These are phyloP conservation scores for Vannuccia rotundouncinata DNA, from an alignment of 2,888 invertebrate species.

Conservation along the genomic window DNA sequence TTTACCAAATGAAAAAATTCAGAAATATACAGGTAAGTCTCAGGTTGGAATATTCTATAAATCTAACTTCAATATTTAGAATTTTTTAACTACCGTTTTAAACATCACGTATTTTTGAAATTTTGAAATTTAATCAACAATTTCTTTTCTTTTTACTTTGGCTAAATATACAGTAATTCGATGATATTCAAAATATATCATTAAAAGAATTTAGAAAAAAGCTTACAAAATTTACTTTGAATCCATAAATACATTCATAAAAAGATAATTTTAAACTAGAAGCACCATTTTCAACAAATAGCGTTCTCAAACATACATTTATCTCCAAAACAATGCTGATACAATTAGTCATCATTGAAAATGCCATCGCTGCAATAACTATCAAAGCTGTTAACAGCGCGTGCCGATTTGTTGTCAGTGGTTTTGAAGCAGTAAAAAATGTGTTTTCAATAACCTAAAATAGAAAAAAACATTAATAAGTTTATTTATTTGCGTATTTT, in stretches of 20 bases:
- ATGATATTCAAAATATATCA: too few species aligned
- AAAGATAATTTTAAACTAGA: not conserved
- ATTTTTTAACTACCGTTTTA: too few species aligned
- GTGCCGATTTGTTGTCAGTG: slow-evolving; percentile 51
- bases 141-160: too few species aligned
- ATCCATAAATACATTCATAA: not conserved
- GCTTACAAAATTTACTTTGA: not conserved
- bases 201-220: not conserved
- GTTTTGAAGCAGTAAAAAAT: slow-evolving; percentile 53
- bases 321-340: slow-evolving; percentile 73
- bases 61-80: too few species aligned
- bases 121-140: too few species aligned
- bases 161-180: too few species aligned
- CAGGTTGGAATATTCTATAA: too few species aligned
- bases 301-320: slow-evolving; percentile 62
- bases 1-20: too few species aligned
- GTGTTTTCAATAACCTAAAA: slow-evolving; percentile 42
- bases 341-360: slow-evolving; percentile 75
- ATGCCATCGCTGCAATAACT: slow-evolving; percentile 65
- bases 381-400: slow-evolving; percentile 65
- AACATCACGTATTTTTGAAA: too few species aligned
- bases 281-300: not conserved
- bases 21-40: too few species aligned
- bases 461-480: too few species aligned
- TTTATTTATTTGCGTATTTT: too few species aligned